A percentile compares a stretch with the other conserved stretches of the same genome.
Conservation (phyloP, 2,113 vertebrate genomes). For the Spheniscus mendiculus region DNA sequence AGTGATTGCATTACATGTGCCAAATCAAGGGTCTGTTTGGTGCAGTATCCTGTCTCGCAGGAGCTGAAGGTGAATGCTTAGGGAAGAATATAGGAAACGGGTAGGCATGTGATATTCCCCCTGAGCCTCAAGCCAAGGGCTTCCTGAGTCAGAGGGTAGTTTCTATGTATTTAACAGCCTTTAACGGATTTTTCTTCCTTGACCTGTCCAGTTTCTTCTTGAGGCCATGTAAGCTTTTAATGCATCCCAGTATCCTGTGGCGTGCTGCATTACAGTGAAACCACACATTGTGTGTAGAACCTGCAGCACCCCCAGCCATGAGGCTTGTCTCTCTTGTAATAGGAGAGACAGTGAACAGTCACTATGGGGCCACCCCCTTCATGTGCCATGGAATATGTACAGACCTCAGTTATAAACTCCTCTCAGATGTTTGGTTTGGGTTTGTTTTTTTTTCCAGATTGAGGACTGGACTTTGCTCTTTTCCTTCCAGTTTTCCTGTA, state of each 20-base stretch:
- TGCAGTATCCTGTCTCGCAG: neutral
- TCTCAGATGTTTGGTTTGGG: neutral
- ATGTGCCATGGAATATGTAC: fast-evolving
- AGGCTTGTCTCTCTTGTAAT: too few species aligned
- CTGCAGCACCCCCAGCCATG: neutral
- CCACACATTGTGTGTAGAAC: neutral
- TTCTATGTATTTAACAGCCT: neutral
- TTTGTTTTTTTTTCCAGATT: neutral
- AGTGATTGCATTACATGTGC: neutral
- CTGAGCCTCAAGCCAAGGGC: neutral
- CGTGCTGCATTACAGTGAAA: neutral
- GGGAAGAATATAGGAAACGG: neutral
- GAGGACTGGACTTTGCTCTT: neutral
- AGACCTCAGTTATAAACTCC: neutral
- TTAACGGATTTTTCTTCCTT: neutral
- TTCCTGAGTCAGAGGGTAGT: neutral
- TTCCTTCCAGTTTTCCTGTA: neutral
- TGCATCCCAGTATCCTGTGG: neutral
- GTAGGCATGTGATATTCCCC: neutral
- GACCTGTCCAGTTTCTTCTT: neutral
- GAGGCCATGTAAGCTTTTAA: neutral
- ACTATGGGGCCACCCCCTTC: neutral
- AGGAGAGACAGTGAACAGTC: neutral
- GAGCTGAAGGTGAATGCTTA: neutral
- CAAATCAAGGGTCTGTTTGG: neutral